Conservation (phyloP, 1,140 invertebrate genomes). For the Rhagoletis pomonella region DNA sequence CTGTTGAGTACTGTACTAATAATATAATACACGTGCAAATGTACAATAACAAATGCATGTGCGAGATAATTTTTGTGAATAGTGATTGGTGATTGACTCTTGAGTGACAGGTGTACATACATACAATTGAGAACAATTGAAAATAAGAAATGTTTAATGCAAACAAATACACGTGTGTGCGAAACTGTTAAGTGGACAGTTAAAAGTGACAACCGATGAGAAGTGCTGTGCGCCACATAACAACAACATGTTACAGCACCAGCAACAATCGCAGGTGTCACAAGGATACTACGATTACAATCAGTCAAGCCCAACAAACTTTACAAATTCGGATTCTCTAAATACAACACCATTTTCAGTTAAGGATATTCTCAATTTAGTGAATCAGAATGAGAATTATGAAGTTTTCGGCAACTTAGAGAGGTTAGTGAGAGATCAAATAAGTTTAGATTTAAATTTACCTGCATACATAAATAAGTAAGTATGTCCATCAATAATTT, state of each 20-base stretch:
- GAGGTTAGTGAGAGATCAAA: constrained; percentile 60
- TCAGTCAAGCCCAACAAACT: constrained; percentile 67
- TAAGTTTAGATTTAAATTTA: too few species aligned
- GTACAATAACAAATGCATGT: neutral
- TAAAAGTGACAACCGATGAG: constrained; percentile 12
- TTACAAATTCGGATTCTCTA: constrained; percentile 70
- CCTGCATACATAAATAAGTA: too few species aligned
- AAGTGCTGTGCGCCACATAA: constrained; percentile 2
- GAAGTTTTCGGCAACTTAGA: constrained; percentile 69
- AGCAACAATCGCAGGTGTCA: constrained; percentile 68
- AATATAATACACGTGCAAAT: neutral
- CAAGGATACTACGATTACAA: constrained; percentile 72
- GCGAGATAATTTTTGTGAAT: neutral
- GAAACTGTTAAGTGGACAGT: constrained; percentile 25
- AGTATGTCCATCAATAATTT: too few species aligned
- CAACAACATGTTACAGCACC: constrained; percentile 69
- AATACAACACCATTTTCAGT: constrained; percentile 80
- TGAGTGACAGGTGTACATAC: neutral
- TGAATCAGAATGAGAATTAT: constrained; percentile 72
- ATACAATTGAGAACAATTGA: neutral
- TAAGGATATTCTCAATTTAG: constrained; percentile 80
- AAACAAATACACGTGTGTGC: neutral
- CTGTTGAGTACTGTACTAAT: neutral
- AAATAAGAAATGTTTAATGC: neutral
- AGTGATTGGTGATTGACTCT: neutral